A percentile compares a stretch with the other conserved stretches of the same genome.
Evolutionary conservation across 2,888 invertebrate species (phyloP).

Genomic region (Criorhina ranunculi): DNA sequence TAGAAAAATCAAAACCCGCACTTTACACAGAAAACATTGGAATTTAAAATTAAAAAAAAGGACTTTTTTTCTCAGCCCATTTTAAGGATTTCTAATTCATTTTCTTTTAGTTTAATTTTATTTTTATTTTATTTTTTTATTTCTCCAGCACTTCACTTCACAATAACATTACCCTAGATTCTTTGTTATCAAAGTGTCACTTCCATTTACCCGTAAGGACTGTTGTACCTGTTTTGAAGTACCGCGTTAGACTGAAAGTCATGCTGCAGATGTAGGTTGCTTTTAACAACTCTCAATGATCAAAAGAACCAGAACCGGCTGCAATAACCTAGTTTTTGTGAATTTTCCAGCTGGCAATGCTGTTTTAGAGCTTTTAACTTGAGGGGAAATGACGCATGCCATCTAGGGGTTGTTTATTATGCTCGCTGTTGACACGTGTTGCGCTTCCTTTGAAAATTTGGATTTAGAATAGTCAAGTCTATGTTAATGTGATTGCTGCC

Average conservation of each 20-base stretch:
- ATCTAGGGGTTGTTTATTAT: slow-evolving; percentile 48
- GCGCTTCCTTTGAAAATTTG: slow-evolving; percentile 36
- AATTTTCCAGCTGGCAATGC: slow-evolving; percentile 45
- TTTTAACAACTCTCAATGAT: slow-evolving; percentile 54
- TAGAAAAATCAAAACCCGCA: slow-evolving; percentile 11
- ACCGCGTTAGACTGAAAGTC: slow-evolving; percentile 68
- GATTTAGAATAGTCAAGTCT: background rate
- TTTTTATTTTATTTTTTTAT: slow-evolving; percentile 5
- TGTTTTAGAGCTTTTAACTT: slow-evolving; percentile 22
- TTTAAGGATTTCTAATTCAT: slow-evolving; percentile 13
- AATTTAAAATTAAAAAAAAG: background rate
- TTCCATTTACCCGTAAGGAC: slow-evolving; percentile 25
- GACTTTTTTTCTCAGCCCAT: slow-evolving; percentile 63
- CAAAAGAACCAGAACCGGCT: slow-evolving; percentile 51
- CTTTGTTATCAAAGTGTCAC: slow-evolving; percentile 6
- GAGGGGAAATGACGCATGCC: slow-evolving; percentile 69
- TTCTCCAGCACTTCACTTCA: slow-evolving; percentile 26
- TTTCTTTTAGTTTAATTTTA: slow-evolving; percentile 16
- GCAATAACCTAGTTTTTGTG: slow-evolving; percentile 63
- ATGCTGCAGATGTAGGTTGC: slow-evolving; percentile 56
- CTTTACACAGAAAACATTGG: slow-evolving; percentile 28
- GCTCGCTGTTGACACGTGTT: slow-evolving; percentile 60
- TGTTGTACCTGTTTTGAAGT: slow-evolving; percentile 46
- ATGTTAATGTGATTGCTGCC: slow-evolving; percentile 39
- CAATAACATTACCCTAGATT: slow-evolving; percentile 43